Percentiles rank a stretch among this genome's conserved stretches.
phyloP scores from a whole-genome alignment of 2,888 invertebrate species.

The Synergus laeviventris region DNA sequence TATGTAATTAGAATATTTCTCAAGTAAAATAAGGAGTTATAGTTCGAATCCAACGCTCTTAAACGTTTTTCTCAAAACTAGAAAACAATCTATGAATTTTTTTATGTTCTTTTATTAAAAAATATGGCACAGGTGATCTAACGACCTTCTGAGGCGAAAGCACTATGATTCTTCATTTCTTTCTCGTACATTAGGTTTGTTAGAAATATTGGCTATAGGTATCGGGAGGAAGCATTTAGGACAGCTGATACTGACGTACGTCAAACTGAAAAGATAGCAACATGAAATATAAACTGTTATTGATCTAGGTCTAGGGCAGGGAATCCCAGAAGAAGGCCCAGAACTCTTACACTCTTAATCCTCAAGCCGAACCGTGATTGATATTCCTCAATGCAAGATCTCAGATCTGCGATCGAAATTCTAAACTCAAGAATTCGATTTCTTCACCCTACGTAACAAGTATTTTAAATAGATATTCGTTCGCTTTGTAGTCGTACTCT shows the following conservation, averaged over 20 bases:
- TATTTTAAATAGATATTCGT: too few relatives aligned
- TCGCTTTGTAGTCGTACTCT: too few relatives aligned
- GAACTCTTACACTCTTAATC: slow-evolving; percentile 38
- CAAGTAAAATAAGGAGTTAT: too few relatives aligned
- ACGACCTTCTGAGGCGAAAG: slow-evolving; percentile 7
- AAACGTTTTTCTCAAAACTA: too few relatives aligned
- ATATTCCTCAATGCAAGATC: background rate
- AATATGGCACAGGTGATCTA: background rate
- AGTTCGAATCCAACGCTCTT: too few relatives aligned
- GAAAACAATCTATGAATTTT: too few relatives aligned
- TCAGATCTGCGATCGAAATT: background rate
- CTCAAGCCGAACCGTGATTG: background rate
- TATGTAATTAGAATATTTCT: too few relatives aligned
- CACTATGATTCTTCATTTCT: slow-evolving; percentile 5
- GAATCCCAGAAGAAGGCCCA: slow-evolving; percentile 42
- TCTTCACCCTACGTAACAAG: too few relatives aligned
- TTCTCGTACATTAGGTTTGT: background rate
- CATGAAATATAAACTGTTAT: slow-evolving; percentile 54
- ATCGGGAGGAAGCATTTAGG: slow-evolving; percentile 56
- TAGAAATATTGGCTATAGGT: background rate
- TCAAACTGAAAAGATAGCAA: slow-evolving; percentile 50
- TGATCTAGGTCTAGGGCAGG: slow-evolving; percentile 52
- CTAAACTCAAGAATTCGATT: background rate
- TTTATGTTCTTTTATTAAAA: background rate
- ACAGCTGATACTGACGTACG: slow-evolving; percentile 67